Base-by-base conservation (phyloP, 2,113 vertebrate species). In the Lipophrys pholis region DNA sequence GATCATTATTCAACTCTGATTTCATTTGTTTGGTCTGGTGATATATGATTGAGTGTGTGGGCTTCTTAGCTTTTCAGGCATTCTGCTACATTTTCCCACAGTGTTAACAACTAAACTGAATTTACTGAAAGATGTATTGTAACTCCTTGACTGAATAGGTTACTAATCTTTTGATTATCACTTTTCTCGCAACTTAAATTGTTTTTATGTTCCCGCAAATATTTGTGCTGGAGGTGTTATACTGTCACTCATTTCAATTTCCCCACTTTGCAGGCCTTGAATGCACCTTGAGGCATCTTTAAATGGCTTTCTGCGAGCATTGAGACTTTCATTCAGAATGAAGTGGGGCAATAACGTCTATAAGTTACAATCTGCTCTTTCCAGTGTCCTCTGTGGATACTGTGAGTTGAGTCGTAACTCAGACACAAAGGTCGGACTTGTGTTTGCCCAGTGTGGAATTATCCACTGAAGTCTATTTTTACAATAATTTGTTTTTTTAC, bases 1-100 rank as follows among this genome's bases (percentile, higher is more conserved):
- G 49, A 60, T 79, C 71, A 81, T 83, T 64, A 69, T 65, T 83
- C 72, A 74, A 12, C 42, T 55, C 4, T 78, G 1, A 41, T 78
- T 70, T 76, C 12, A 70, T 87, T 73, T 73, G 40, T 75, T 72
- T 60, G 54, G 40, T 64, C 21, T 70, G 51, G 1, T 73, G 71
- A 82, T 78, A 46, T 60, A 77, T 72, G 71, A 78, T 30, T 4
- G 56, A 10, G 7, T 6, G 12, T 12, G 41, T 52, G 8, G 35
- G 2, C 42, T 3, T 59, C 48, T 60, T 55, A 67, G 14, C 41
- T 74, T 67, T 51, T 36, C 36, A 10, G 2, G 17, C 8, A 4
- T 51, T 58, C 66, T 35, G 60, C 8, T 12, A 40, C 41, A 17
- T 11, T 56, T 43, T 69, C 48, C 15, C 67, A 21, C 41, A 63